Evolutionary conservation across 2,888 invertebrate genomes (phyloP).

Genomic region (Calephelis perditalis): DNA sequence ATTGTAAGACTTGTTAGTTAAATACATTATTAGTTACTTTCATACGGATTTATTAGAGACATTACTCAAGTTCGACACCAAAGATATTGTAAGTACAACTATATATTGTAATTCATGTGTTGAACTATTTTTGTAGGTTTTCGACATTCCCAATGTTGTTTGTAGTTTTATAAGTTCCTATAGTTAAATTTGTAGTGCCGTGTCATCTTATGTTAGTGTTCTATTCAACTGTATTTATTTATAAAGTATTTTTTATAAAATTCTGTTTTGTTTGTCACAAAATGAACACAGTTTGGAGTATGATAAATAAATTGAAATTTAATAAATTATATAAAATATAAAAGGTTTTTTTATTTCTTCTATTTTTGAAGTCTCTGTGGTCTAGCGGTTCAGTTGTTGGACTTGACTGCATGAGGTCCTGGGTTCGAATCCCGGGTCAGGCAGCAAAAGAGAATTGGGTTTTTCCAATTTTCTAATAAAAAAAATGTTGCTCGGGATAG

Average conservation of each 20-base stretch:
- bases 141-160: slow-evolving; percentile 66
- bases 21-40: slow-evolving; percentile 21
- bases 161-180: slow-evolving; percentile 50
- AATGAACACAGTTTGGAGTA: background rate
- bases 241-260: slow-evolving; percentile 10
- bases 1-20: slow-evolving; percentile 53
- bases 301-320: slow-evolving; percentile 12
- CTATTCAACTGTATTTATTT: slow-evolving; percentile 20
- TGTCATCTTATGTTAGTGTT: slow-evolving; percentile 41
- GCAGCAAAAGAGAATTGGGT: no score
- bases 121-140: slow-evolving; percentile 54
- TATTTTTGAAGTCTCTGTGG: no score
- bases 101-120: slow-evolving; percentile 44
- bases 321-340: slow-evolving; percentile 32
- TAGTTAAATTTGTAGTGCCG: slow-evolving; percentile 35
- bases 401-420: no score
- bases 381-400: no score
- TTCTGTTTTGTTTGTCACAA: slow-evolving; percentile 11
- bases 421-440: no score
- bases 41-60: slow-evolving; percentile 17
- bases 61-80: slow-evolving; percentile 55
- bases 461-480: no score
- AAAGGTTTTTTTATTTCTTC: slow-evolving; percentile 20
- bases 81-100: slow-evolving; percentile 58
- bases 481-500: no score